Evolutionary conservation across 1,140 invertebrate species (phyloP).

Genomic region (Halotydeus destructor): DNA sequence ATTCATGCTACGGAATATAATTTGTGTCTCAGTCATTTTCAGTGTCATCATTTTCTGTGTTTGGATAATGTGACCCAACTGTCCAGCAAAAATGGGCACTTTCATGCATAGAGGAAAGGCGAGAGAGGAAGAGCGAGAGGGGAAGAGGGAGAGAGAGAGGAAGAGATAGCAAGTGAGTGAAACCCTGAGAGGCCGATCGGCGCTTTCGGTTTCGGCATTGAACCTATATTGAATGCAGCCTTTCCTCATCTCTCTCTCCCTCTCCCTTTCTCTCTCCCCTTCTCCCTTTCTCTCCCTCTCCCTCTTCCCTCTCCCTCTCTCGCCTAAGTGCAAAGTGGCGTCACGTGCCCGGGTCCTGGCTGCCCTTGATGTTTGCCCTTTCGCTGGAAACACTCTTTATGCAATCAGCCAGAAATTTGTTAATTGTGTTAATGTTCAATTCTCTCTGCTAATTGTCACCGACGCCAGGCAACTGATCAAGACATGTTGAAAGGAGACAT

Average conservation of each 20-base stretch:
- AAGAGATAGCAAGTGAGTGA: background rate
- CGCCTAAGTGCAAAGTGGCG: background rate
- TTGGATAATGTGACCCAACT: background rate
- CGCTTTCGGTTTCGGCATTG: background rate
- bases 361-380: background rate
- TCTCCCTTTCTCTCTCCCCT: conserved; percentile 12
- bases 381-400: background rate
- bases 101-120: background rate
- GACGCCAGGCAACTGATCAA: background rate
- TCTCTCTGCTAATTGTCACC: background rate
- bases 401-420: background rate
- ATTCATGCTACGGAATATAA: background rate
- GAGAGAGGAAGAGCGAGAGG: background rate
- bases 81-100: background rate
- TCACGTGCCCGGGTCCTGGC: background rate
- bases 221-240: conserved; percentile 22
- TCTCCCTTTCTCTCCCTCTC: conserved; percentile 7
- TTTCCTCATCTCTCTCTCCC: conserved; percentile 22
- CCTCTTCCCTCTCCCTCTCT: conserved; percentile 1
- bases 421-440: background rate
- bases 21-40: background rate
- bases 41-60: background rate
- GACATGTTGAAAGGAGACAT: background rate
- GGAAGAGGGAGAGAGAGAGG: background rate
- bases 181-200: background rate